phyloP scores from a whole-genome alignment of 2,113 vertebrate genomes.

The Cavia porcellus region DNA sequence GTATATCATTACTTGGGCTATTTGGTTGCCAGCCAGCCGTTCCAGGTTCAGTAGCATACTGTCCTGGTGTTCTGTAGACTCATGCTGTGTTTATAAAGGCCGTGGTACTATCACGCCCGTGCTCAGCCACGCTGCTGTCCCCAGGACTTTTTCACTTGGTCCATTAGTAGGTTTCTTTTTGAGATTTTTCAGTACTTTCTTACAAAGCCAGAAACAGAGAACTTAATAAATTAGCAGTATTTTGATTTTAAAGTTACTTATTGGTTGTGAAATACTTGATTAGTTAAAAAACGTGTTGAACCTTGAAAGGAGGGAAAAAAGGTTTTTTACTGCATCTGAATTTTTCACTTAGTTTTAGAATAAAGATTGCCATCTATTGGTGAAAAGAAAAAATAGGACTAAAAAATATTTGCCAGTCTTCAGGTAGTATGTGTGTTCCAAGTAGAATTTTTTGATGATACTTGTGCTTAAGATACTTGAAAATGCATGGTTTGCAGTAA shows the following conservation, averaged over 20 bases:
- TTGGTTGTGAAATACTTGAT: conserved; percentile 51
- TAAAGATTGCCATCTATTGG: conserved; percentile 79
- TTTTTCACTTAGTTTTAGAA: conserved; percentile 11
- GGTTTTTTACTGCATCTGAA: not conserved
- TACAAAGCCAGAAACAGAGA: not conserved
- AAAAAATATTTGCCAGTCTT: not conserved
- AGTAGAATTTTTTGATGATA: conserved; percentile 5
- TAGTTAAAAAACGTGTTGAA: not conserved
- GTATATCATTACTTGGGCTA: not conserved
- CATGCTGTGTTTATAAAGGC: not conserved
- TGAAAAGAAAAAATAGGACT: conserved; percentile 57
- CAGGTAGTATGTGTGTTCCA: not conserved
- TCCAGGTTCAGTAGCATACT: not conserved
- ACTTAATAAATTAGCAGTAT: conserved; percentile 14
- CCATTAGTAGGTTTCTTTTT: not conserved
- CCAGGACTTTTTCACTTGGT: not conserved
- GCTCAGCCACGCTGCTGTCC: not conserved
- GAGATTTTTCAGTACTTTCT: not conserved
- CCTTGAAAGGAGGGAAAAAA: not conserved
- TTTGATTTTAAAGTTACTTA: conserved; percentile 45
- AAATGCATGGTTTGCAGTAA: not conserved
- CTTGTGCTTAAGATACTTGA: conserved; percentile 7
- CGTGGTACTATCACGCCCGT: not conserved
- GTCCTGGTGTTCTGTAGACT: not conserved
- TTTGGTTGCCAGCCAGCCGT: not conserved